These are phyloP conservation scores for Zoanthus gigantus DNA, from an alignment of 92 coral and sea anemone genomes.

Conservation along the genomic window DNA sequence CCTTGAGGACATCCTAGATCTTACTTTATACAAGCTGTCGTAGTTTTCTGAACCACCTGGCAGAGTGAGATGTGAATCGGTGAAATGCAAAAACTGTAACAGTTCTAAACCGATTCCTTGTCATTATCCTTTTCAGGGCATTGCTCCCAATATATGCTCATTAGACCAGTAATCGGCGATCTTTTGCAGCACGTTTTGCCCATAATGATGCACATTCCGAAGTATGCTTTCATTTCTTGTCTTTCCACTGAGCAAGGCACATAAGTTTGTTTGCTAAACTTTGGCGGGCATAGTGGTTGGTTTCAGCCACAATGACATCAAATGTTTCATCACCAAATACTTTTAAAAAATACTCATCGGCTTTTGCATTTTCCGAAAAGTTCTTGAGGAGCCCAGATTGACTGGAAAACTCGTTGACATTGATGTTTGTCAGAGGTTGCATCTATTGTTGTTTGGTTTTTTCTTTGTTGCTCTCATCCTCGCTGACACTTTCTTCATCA, in stretches of 20 bases:
- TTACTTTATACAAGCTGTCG: too few relatives aligned
- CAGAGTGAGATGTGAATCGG: neutral
- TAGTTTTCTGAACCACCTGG: too few relatives aligned
- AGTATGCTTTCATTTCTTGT: slow-evolving; percentile 19
- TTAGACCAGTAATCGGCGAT: slow-evolving; percentile 25
- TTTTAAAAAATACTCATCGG: slow-evolving; percentile 29
- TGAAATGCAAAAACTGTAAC: neutral
- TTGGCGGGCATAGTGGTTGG: neutral
- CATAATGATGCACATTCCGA: slow-evolving; percentile 46
- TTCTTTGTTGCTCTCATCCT: slow-evolving; percentile 20
- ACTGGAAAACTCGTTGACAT: slow-evolving; percentile 16
- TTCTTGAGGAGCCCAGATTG: slow-evolving; percentile 10
- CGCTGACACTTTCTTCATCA: slow-evolving; percentile 32
- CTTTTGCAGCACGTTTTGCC: slow-evolving; percentile 37
- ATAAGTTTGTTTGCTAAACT: neutral
- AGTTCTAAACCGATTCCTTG: slow-evolving; percentile 25
- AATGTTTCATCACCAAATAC: neutral
- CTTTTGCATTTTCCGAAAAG: slow-evolving; percentile 25
- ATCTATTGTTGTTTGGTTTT: slow-evolving; percentile 1
- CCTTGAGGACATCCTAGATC: too few relatives aligned
- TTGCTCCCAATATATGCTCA: slow-evolving; percentile 29
- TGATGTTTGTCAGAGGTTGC: slow-evolving; percentile 11
- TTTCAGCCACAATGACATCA: neutral
- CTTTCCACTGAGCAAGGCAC: neutral
- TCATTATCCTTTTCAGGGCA: slow-evolving; percentile 28